Conservation (phyloP, 1,140 invertebrate genomes). For the Apis dorsata region DNA sequence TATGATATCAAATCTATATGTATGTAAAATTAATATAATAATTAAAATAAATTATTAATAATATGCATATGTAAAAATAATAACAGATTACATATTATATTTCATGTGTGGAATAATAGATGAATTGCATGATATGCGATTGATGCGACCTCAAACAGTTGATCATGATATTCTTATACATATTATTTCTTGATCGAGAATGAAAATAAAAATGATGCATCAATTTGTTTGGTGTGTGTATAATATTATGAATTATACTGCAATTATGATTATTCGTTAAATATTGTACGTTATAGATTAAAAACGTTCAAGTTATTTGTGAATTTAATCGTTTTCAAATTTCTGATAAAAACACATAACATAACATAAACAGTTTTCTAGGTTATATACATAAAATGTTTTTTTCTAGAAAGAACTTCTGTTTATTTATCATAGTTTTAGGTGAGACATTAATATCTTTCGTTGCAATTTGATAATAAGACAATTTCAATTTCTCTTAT, state of each 20-base stretch:
- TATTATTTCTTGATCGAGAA: not conserved
- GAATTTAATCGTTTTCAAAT: not conserved
- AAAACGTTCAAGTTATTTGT: not conserved
- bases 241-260: not conserved
- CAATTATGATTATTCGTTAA: constrained; percentile 12
- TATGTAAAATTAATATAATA: not conserved
- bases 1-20: too few relatives aligned
- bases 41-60: not conserved
- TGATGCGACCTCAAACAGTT: constrained; percentile 20
- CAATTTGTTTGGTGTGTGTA: not conserved
- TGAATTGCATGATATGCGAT: constrained; percentile 1
- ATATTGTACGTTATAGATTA: not conserved
- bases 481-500: not conserved
- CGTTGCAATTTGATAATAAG: not conserved
- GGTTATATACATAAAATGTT: constrained; percentile 48
- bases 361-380: constrained; percentile 7
- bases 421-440: constrained; percentile 43
- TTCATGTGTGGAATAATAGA: not conserved
- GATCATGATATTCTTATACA: not conserved
- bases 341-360: not conserved
- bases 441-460: constrained; percentile 41
- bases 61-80: not conserved
- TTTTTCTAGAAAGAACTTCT: constrained; percentile 17
- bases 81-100: not conserved
- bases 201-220: constrained; percentile 21